phyloP scores from a whole-genome alignment of 1,140 invertebrate genomes.

The Eufriesea mexicana region DNA sequence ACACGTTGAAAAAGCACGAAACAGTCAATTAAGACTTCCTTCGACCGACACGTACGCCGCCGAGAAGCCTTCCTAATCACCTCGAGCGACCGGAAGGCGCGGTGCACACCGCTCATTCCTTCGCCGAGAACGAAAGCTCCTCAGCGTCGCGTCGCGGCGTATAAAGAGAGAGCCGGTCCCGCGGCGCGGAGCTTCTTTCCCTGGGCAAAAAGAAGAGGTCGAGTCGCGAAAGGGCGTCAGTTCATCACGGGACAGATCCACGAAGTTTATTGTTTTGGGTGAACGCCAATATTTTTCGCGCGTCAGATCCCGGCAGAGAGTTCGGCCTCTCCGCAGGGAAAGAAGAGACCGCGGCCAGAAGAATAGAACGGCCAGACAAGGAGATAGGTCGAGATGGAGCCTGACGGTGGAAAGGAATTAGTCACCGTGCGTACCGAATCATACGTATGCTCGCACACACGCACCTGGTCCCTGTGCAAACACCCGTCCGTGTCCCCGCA shows the following conservation, averaged over 20 bases:
- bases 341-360: not conserved
- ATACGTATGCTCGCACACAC: not conserved
- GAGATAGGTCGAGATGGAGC: slow-evolving; percentile 6
- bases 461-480: not conserved
- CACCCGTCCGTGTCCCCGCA: too few relatives aligned
- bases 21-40: slow-evolving; percentile 49
- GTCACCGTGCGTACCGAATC: slow-evolving; percentile 40
- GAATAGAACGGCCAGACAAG: slow-evolving; percentile 12
- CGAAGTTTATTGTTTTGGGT: slow-evolving; percentile 35
- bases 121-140: slow-evolving; percentile 23
- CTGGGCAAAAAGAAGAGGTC: not conserved
- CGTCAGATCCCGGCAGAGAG: not conserved
- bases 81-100: slow-evolving; percentile 52
- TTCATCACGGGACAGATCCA: slow-evolving; percentile 30
- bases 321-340: not conserved
- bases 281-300: slow-evolving; percentile 41
- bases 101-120: not conserved
- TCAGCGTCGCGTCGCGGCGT: not conserved
- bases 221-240: slow-evolving; percentile 31
- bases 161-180: slow-evolving; percentile 2
- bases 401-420: slow-evolving; percentile 29
- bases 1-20: slow-evolving; percentile 13
- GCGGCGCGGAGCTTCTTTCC: not conserved
- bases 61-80: slow-evolving; percentile 5
- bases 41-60: not conserved